A percentile compares a stretch with the other conserved stretches of the same genome.
Conservation (phyloP, 2,888 invertebrate genomes). For the Ichneumoninae sp. region DNA sequence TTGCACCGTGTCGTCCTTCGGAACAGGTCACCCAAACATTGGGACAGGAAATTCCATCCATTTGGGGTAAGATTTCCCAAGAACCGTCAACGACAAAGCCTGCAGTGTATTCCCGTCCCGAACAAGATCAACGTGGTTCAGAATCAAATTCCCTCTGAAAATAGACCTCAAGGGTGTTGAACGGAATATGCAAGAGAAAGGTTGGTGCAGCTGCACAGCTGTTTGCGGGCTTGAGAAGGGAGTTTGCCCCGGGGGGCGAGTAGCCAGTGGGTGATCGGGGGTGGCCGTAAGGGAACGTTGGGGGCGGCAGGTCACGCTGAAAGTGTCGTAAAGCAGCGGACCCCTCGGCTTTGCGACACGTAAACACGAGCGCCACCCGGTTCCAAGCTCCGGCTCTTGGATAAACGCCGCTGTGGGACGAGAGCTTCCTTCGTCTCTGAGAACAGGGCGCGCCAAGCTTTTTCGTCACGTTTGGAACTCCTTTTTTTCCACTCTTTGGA, state of each 20-base stretch:
- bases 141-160: slow-evolving; percentile 19
- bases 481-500: background rate
- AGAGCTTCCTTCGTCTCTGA: slow-evolving; percentile 16
- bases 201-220: slow-evolving; percentile 18
- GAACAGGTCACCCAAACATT: too few species aligned
- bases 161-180: background rate
- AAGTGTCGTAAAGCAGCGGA: slow-evolving; percentile 47
- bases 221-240: background rate
- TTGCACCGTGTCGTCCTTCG: too few species aligned
- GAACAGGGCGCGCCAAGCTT: slow-evolving; percentile 14
- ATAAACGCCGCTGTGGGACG: slow-evolving; percentile 33
- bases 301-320: slow-evolving; percentile 32
- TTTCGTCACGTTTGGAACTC: slow-evolving; percentile 39
- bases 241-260: background rate
- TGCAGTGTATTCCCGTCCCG: background rate
- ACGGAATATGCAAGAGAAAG: slow-evolving; percentile 44
- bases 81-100: background rate
- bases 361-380: slow-evolving; percentile 35
- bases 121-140: background rate
- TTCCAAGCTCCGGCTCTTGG: background rate
- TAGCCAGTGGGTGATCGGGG: slow-evolving; percentile 13
- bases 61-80: background rate
- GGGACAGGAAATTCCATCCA: too few species aligned
- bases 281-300: background rate
- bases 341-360: slow-evolving; percentile 40